Conservation (phyloP, 2,888 invertebrate species). For the Steromphala cineraria region DNA sequence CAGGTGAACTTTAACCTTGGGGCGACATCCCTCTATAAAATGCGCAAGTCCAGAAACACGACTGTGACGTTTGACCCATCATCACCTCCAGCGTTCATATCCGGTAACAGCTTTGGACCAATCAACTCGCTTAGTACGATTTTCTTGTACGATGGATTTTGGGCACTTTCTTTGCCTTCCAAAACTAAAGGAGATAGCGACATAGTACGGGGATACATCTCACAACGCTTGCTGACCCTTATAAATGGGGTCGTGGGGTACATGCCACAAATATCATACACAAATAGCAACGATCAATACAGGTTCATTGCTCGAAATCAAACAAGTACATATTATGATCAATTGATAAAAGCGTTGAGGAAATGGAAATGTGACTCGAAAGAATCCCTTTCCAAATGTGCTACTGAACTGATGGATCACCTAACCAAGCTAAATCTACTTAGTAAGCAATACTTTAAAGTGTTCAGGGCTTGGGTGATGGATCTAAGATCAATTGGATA, state of each 20-base stretch:
- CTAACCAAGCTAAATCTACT: background rate
- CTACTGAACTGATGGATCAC: background rate
- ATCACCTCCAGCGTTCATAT: background rate
- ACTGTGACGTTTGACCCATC: background rate
- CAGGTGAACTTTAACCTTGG: background rate
- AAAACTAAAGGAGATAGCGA: background rate
- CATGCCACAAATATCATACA: background rate
- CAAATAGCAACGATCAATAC: background rate
- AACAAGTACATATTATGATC: background rate
- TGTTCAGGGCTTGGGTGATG: background rate
- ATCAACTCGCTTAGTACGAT: conserved; percentile 6
- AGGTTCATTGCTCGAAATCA: background rate
- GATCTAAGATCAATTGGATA: background rate
- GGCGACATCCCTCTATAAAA: background rate
- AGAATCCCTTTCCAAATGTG: background rate
- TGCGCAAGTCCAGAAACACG: background rate
- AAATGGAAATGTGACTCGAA: background rate
- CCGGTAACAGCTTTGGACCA: conserved; percentile 9
- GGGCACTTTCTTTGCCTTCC: background rate
- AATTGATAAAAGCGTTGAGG: background rate
- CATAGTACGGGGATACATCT: background rate
- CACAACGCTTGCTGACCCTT: background rate
- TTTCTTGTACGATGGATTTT: conserved; percentile 1
- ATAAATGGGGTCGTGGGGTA: background rate
- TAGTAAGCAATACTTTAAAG: background rate